phyloP scores from a whole-genome alignment of 2,888 invertebrate species.

The Tortrix viridana region DNA sequence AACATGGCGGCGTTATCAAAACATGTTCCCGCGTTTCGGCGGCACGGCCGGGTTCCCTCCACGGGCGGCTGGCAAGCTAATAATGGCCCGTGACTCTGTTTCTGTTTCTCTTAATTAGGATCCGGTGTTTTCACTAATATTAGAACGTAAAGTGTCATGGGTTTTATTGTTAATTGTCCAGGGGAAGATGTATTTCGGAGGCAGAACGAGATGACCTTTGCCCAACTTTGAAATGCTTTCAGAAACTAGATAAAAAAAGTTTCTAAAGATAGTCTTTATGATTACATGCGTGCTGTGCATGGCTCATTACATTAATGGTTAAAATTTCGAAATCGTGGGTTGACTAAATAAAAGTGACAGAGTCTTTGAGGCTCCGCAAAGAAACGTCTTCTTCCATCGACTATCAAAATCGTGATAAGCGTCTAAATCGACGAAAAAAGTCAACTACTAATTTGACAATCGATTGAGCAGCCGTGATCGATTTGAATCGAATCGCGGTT shows the following conservation, averaged over 20 bases:
- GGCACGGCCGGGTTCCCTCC: conserved; percentile 69
- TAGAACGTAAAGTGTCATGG: conserved; percentile 4
- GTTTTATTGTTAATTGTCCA: not conserved
- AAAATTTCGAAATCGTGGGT: too few relatives aligned
- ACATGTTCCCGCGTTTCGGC: conserved; percentile 58
- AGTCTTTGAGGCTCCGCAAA: too few relatives aligned
- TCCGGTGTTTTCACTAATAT: conserved; percentile 45
- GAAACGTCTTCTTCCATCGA: not conserved
- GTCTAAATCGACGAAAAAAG: conserved; percentile 37
- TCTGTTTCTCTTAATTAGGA: conserved; percentile 78
- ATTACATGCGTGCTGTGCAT: too few relatives aligned
- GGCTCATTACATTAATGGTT: too few relatives aligned
- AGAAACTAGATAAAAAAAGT: too few relatives aligned
- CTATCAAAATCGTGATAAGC: conserved; percentile 12
- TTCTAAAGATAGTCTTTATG: too few relatives aligned
- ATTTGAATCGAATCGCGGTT: conserved; percentile 50
- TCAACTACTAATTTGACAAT: conserved; percentile 62
- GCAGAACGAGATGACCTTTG: too few relatives aligned
- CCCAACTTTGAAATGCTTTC: too few relatives aligned
- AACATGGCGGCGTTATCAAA: conserved; percentile 58
- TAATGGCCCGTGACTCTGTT: conserved; percentile 70
- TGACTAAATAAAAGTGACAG: too few relatives aligned
- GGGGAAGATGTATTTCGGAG: not conserved
- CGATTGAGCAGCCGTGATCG: conserved; percentile 52
- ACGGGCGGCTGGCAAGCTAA: conserved; percentile 65